Evolutionary conservation across 1,140 invertebrate genomes (phyloP), one percentile per base, ranked within the genome.

Genomic region (Drosophila trapezifrons): DNA sequence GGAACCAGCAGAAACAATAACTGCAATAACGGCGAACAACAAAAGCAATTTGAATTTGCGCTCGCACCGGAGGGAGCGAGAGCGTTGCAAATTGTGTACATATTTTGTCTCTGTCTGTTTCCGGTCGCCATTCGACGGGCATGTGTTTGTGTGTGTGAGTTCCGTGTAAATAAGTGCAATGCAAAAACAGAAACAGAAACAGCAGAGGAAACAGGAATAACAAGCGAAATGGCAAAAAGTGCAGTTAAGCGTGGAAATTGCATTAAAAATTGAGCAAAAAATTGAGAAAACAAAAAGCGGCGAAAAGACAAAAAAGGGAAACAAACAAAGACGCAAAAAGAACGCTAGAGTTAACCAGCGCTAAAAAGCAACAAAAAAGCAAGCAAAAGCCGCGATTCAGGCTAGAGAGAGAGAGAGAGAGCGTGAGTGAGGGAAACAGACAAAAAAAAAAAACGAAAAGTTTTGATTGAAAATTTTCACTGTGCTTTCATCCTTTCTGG

Each of bases 401-500:
- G 29, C 45, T 17, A 45, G n/a, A 29, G 29, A 51, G 22, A 42
- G 10, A 37, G 37, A 15, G 25, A n/a, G 37, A 62, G 38, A 56
- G 2, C 20, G 32, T 3, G 18, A 49, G 46, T 27, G 12, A 37
- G 54, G 13, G 27, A n/a, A 43, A n/a, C 12, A 17, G 12, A 29
- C 20, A 72, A 63, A 73, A 54, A 55, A 52, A 77, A 54, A 54
- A 55, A 52, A 77, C 37, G 76, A 71, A 76, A 89, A 87, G 60
- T 87, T 87, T 83, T 89, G 83, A 87, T 87, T 87, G 83, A 87
- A 87, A 87, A 87, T 89, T 81, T 87, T 73, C 72, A 86, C 78
- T 87, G 78, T 76, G 78, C 83, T 82, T 78, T 86, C 82, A 85
- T 69, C 55, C 47, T 56, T 67, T 55, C 65, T 42, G 78, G 76